Base-by-base conservation (phyloP, 2,113 vertebrate genomes). In the Saimiri boliviensis region DNA sequence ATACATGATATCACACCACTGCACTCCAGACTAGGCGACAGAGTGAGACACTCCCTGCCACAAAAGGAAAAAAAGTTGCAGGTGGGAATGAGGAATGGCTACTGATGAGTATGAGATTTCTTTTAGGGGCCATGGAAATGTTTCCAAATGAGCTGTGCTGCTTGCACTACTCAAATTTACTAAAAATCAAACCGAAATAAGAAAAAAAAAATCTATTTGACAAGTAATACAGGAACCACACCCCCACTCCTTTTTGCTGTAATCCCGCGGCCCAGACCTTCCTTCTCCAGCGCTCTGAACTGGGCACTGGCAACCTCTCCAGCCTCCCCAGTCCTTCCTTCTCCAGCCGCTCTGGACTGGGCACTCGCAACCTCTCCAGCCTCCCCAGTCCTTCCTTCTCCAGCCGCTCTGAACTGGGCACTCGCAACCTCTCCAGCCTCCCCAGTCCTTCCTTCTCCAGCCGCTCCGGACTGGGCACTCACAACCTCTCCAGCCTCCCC, bases 251-350 rank as follows among this genome's bases (percentile, higher is more conserved):
- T 74, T 60, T 85, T 5, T 30, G 54, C 30, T 80, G 85, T 63
- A 21, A 63, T 4, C 23, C 37, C 19, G 42, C 27, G 42, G 58
- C 30, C 37, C 1, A 37, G 1, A 14, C 8, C 85, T 93, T 49
- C 49, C 99, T 99, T 99, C 91, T 98, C 99, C 94, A 99, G 91
- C 74, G 99, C 83, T 99, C 99, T 47, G 99, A 99, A 93, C 99
- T 99, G 0, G 99, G 99, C 99, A 99, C 99, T 21, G 97, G 98
- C 93, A 98, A 82, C 47, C 47, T 11, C 47, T 47, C 47, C 47
- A 47, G 47, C 47, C 47, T 47, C 47, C 47, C 47, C 47, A 11
- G 47, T 47, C 10, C 47, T 47, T 47, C 47, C 47, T 47, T 99
- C 91, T 98, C 99, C 94, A 99, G 91, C 74, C 99, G 99, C 83